Conservation (phyloP, 2,888 invertebrate species). For the Erebia palarica region DNA sequence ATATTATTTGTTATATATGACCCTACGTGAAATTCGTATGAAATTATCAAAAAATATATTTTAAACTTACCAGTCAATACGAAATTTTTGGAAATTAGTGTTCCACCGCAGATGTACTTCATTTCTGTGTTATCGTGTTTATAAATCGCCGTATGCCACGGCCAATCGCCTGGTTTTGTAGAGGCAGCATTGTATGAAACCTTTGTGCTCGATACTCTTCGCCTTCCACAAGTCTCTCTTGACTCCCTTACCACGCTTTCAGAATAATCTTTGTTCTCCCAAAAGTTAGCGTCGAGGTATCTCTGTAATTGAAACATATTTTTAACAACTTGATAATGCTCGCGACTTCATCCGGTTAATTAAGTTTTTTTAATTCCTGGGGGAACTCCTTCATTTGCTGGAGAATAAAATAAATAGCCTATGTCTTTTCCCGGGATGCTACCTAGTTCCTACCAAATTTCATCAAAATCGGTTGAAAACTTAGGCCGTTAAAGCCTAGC, state of each 20-base stretch:
- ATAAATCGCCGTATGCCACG: conserved; percentile 49
- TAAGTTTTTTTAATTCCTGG: no score
- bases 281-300: not conserved
- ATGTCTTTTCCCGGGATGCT: no score
- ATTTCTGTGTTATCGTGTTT: conserved; percentile 33
- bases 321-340: no score
- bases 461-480: no score
- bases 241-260: not conserved
- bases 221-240: conserved; percentile 9
- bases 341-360: no score
- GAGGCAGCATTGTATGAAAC: not conserved
- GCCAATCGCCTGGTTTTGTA: conserved; percentile 49
- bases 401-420: no score
- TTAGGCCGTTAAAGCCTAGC: no score
- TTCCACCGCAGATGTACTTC: conserved; percentile 48
- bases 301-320: conserved; percentile 4
- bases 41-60: no score
- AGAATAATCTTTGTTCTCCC: conserved; percentile 7
- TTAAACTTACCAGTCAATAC: conserved; percentile 34
- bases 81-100: conserved; percentile 40
- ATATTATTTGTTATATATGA: no score
- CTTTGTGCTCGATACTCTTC: conserved; percentile 6
- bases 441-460: no score
- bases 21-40: no score
- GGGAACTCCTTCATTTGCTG: no score